Conservation (phyloP, 1,140 invertebrate genomes). For the silkworm (Bombyx mori) region ASM3026992v2 NC_085111.1:11139001-11139500, state of each 20-base stretch:
- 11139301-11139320: slow-evolving; percentile 41
- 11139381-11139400: slow-evolving; percentile 34
- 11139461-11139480: neutral
- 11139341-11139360: slow-evolving; percentile 25
- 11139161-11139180: slow-evolving; percentile 52
- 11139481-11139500: too few relatives aligned
- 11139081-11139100: too few relatives aligned
- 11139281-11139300: slow-evolving; percentile 29
- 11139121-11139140: slow-evolving; percentile 48
- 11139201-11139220: slow-evolving; percentile 10
- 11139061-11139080: too few relatives aligned
- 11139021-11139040: too few relatives aligned
- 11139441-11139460: slow-evolving; percentile 1
- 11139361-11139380: slow-evolving; percentile 44
- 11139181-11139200: slow-evolving; percentile 17
- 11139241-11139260: slow-evolving; percentile 32
- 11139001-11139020: too few relatives aligned
- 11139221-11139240: slow-evolving; percentile 19
- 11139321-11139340: slow-evolving; percentile 46
- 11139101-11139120: too few relatives aligned
- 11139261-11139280: slow-evolving; percentile 18
- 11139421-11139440: too few relatives aligned
- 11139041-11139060: too few relatives aligned
- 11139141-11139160: slow-evolving; percentile 61
- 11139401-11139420: slow-evolving; percentile 14